Base-by-base conservation (phyloP, 2,113 vertebrate genomes). In the Pedetes capensis region DNA sequence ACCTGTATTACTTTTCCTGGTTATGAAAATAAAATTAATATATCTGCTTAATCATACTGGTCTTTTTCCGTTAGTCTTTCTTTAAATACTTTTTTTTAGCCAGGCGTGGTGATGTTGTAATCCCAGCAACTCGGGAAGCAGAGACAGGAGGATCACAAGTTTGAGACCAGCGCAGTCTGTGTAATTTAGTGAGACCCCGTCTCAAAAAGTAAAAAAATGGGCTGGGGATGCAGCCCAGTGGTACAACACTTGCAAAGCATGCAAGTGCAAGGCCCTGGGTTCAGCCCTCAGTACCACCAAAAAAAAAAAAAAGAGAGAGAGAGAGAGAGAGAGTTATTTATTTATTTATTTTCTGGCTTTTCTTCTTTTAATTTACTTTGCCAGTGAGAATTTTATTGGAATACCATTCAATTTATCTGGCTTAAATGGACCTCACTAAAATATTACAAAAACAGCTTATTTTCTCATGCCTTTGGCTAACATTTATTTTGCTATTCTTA, bases 11-110 rank as follows among this genome's bases (percentile, higher is more conserved):
- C 81, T 93, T 93, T 91, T 86, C 11, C 68, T 90, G 53, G 78
- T 71, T 78, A 55, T 91, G 42, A 95, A 95, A 80, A 86, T 79
- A 71, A 93, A 91, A 49, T 74, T 55, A 68, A 25, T 16, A 1
- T 49, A 32, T 18, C 22, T 27, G 2, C 71, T 81, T 89, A 29
- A 71, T 81, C 84, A 39, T 8, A 42, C 32, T 89, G 20, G 1
- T 25, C 13, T 64, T 14, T n/a, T 91, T 11, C 23, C 1, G 2
- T 69, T 16, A 32, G 44, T 74, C n/a, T 88, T 59, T 94, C 42
- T 87, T 75, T 85, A 81, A 91, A 53, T 72, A 39, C 47, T 0
- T 44, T 55, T 64, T 84, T 64, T n/a, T 42, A 5, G 39, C 71
- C 42, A n/a, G n/a, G n/a, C n/a, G n/a, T n/a, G n/a, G n/a, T n/a